Evolutionary conservation across 2,113 vertebrate genomes (phyloP).

Genomic region (Rhea pennata): DNA sequence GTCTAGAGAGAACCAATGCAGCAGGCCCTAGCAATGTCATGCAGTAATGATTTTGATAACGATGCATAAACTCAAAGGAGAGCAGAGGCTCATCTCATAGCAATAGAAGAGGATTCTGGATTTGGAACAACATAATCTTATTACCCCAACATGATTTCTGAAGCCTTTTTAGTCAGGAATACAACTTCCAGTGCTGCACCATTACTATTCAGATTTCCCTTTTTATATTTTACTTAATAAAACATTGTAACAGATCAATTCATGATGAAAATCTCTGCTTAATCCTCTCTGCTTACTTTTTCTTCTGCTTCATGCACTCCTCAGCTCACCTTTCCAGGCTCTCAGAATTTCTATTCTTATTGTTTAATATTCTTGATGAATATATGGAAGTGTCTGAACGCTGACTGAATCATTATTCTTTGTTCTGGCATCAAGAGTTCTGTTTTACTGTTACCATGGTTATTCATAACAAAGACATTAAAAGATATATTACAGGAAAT

Average conservation of each 20-base stretch:
- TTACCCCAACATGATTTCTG: not conserved
- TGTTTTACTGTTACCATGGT: not conserved
- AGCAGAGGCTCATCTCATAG: not conserved
- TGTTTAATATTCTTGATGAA: not conserved
- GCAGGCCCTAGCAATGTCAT: not conserved
- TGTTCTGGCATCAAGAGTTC: not conserved
- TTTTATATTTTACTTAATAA: not conserved
- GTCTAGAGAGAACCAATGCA: not conserved
- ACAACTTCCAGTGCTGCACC: not conserved
- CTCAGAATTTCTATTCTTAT: not conserved
- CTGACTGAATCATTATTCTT: not conserved
- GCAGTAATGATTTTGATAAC: not conserved
- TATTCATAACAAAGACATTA: not conserved
- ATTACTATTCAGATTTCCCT: not conserved
- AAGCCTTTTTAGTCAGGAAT: not conserved
- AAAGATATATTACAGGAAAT: not conserved
- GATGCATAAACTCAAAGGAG: accelerated
- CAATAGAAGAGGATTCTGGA: not conserved
- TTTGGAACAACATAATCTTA: not conserved
- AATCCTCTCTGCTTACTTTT: not conserved
- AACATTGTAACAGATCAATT: not conserved
- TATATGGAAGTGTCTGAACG: not conserved
- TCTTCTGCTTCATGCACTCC: not conserved
- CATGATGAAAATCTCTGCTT: not conserved
- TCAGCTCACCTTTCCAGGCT: not conserved